Base-by-base conservation (phyloP, 1,140 invertebrate species). In the Cydia splendana region DNA sequence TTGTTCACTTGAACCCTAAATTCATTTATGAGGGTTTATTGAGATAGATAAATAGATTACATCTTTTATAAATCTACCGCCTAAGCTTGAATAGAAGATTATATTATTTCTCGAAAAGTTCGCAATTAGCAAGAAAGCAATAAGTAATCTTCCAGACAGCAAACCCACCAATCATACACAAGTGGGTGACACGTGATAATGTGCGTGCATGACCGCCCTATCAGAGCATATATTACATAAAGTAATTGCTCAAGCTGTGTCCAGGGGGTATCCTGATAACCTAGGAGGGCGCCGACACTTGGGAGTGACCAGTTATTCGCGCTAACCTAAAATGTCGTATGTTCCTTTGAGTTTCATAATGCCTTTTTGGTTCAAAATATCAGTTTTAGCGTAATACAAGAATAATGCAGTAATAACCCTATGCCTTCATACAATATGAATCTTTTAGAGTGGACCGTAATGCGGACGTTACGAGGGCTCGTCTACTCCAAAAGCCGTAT, bases 241-340 rank as follows among this genome's bases (percentile, higher is more conserved):
- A 71, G 30, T 71, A 71, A 71, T 71, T 71, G 67, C 34, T 4
- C 30, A 20, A 34, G 28, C 13, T 71, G 12, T 38, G 34, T 71
- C 0, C 67, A 71, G 67, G 67, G 67, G 67, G 67, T 71, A 71
- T 34, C 7, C 67, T 10, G 67, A 71, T 71, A 71, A 45, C 67
- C 67, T 2, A 18, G 34, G 38, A 10, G 34, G 67, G 42, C 67
- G 30, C 20, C 67, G n/a, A 62, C 57, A 24, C 57, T 62, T 24
- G 6, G 20, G 57, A 18, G 7, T 57, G 53, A 57, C 53, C n/a
- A 9, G n/a, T 57, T 4, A 57, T 20, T 15, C 15, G 48, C 48
- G 18, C 18, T 18, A 62, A 62, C 0, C 20, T 10, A 62, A 62
- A 62, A 62, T 0, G 20, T 24, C 7, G 9, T 62, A 62, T 24